Percentiles rank a stretch among this genome's conserved stretches.
Evolutionary conservation across 2,888 invertebrate species (phyloP).

Genomic region (Tolmerus cingulatus): DNA sequence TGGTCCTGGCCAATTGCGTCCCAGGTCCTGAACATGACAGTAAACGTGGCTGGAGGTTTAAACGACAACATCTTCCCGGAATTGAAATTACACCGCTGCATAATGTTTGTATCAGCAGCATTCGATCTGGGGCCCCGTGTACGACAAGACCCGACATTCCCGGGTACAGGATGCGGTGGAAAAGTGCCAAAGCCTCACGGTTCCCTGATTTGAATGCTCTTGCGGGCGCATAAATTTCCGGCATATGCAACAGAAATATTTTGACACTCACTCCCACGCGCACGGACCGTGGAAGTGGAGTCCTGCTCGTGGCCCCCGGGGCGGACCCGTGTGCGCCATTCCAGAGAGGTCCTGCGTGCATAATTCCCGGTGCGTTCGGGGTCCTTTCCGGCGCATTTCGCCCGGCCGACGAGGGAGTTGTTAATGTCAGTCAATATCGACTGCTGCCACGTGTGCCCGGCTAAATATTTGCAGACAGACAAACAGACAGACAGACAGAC

Average conservation of each 20-base stretch:
- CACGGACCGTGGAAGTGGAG: not conserved
- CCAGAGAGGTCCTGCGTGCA: not conserved
- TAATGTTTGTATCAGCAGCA: constrained; percentile 31
- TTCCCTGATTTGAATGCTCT: constrained; percentile 31
- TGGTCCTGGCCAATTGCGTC: not conserved
- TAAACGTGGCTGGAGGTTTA: constrained; percentile 26
- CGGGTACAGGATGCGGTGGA: constrained; percentile 21
- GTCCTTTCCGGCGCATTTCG: not conserved
- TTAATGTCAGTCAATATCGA: constrained; percentile 34
- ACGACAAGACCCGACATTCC: constrained; percentile 33
- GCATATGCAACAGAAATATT: constrained; percentile 35
- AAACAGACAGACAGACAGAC: constrained; percentile 16
- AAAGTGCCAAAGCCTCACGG: constrained; percentile 39
- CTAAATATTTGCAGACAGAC: constrained; percentile 26
- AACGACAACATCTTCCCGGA: constrained; percentile 10
- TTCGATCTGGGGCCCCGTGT: constrained; percentile 34
- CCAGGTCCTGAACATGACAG: constrained; percentile 37
- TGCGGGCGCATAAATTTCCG: constrained; percentile 27
- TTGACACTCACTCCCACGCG: not conserved
- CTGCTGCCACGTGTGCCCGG: not conserved
- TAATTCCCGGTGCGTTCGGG: not conserved
- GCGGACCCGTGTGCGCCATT: not conserved
- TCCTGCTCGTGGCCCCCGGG: not conserved
- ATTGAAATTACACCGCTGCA: constrained; percentile 29
- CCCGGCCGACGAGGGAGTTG: not conserved